These are phyloP conservation scores for Philereme transversata DNA, from an alignment of 2,888 invertebrate species.

Conservation along the genomic window DNA sequence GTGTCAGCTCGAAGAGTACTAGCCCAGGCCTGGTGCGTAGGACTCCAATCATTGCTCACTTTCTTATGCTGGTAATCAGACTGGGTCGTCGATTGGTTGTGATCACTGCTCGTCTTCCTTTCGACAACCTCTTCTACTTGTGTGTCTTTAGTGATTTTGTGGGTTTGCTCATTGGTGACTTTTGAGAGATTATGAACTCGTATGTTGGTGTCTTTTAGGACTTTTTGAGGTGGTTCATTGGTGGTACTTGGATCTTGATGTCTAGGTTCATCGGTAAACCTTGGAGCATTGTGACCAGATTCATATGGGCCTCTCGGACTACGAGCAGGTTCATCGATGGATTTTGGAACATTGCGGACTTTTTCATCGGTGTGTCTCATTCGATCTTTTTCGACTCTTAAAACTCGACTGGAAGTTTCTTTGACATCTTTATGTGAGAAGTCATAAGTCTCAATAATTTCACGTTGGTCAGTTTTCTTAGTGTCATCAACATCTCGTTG, in stretches of 20 bases:
- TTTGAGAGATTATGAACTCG: conserved; percentile 33
- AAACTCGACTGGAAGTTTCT: conserved; percentile 33
- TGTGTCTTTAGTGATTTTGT: conserved; percentile 51
- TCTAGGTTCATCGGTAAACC: conserved; percentile 1
- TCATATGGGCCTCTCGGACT: conserved; percentile 18
- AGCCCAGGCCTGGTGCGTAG: conserved; percentile 90
- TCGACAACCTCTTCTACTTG: conserved; percentile 58
- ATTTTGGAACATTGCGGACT: conserved; percentile 46
- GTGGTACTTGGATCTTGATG: conserved; percentile 1
- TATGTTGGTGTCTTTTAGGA: conserved; percentile 47
- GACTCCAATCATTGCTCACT: conserved; percentile 87
- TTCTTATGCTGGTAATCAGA: conserved; percentile 82
- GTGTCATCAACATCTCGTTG: conserved; percentile 41
- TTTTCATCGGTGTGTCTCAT: conserved; percentile 39
- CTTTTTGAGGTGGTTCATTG: conserved; percentile 4
- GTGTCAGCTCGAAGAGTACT: conserved; percentile 88
- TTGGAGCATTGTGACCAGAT: conserved; percentile 12
- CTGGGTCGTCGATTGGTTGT: conserved; percentile 86
- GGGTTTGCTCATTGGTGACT: conserved; percentile 50
- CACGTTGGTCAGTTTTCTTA: conserved; percentile 45
- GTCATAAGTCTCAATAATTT: conserved; percentile 37
- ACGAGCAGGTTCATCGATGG: conserved; percentile 42
- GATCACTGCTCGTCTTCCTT: conserved; percentile 63
- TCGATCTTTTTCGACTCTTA: conserved; percentile 24
- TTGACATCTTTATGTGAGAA: conserved; percentile 42